These are phyloP conservation scores for Lysandra bellargus DNA, from an alignment of 2,888 invertebrate species.

Conservation along the genomic window DNA sequence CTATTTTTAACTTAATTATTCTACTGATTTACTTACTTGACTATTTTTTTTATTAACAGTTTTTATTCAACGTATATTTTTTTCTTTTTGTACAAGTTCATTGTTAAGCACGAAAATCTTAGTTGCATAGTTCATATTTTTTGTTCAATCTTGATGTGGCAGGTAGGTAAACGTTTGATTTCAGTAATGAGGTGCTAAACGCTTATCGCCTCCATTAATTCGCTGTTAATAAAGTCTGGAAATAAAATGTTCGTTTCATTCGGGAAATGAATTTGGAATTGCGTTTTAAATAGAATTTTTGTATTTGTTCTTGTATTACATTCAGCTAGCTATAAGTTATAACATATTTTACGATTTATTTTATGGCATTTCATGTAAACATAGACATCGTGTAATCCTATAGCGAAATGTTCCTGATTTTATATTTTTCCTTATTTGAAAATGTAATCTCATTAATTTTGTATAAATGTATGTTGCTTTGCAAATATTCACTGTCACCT, in stretches of 20 bases:
- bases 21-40: not conserved
- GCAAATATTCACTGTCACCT: slow-evolving; percentile 28
- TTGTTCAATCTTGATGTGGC: not conserved
- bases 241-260: not conserved
- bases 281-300: not conserved
- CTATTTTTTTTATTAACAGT: not conserved
- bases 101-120: not conserved
- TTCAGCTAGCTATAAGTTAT: not conserved
- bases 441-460: not conserved
- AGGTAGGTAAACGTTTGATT: slow-evolving; percentile 6
- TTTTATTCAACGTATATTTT: not conserved
- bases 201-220: not conserved
- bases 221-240: not conserved
- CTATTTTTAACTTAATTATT: not conserved
- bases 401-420: not conserved
- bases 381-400: not conserved
- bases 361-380: not conserved
- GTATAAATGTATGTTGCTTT: not conserved
- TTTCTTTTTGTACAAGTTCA: not conserved
- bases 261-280: not conserved
- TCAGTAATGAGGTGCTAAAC: slow-evolving; percentile 7
- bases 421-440: not conserved
- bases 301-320: not conserved
- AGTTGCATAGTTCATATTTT: not conserved
- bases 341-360: not conserved